A percentile compares a stretch with the other conserved stretches of the same genome.
Conservation (phyloP, 2,113 vertebrate genomes). For the Pygoscelis adeliae region DNA sequence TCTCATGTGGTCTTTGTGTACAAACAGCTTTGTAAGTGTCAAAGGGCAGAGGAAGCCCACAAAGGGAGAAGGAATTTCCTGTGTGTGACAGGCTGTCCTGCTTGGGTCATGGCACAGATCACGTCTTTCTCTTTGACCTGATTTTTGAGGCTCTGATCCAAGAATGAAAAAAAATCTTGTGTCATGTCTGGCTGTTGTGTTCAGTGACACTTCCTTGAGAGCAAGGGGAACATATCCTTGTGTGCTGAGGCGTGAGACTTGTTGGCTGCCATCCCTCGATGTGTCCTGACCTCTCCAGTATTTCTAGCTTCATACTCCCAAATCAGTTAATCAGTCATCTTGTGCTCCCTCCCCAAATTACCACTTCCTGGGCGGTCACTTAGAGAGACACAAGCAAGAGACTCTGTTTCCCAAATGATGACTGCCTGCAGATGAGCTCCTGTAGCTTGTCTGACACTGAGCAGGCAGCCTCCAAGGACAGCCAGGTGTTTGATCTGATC, state of each 20-base stretch:
- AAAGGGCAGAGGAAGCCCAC: constrained; percentile 5
- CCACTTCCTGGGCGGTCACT: background rate
- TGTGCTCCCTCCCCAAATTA: background rate
- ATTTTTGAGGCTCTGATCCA: background rate
- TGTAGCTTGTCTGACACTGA: background rate
- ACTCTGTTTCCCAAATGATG: background rate
- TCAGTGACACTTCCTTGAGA: constrained; percentile 5
- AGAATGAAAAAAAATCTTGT: constrained; percentile 6
- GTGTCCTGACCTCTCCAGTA: background rate
- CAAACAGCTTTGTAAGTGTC: constrained; percentile 13
- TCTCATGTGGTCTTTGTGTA: background rate
- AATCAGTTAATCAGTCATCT: background rate
- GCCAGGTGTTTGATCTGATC: background rate
- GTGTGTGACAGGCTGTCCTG: background rate
- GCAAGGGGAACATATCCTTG: background rate
- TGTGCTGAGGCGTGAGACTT: background rate
- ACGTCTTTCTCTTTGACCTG: background rate
- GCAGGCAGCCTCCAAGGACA: background rate
- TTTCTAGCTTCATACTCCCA: background rate
- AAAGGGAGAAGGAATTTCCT: background rate
- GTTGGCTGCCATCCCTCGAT: background rate
- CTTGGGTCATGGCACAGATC: background rate
- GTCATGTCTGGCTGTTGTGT: background rate
- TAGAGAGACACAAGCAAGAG: background rate
- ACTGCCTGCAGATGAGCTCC: background rate